phyloP scores from a whole-genome alignment of 92 coral and sea anemone genomes.

The Blastomussa wellsi region DNA sequence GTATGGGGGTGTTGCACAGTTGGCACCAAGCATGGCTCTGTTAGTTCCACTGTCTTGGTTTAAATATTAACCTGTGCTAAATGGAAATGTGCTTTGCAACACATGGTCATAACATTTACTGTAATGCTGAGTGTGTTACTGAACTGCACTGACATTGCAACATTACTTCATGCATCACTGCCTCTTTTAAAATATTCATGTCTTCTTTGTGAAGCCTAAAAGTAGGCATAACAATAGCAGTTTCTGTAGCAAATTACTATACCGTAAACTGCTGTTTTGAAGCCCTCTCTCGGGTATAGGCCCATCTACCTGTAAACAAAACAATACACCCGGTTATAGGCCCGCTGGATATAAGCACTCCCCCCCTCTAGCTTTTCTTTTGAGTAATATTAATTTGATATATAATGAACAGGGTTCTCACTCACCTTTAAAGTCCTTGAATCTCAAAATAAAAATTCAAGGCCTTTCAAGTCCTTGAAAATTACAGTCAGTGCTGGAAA shows the following conservation, averaged over 20 bases:
- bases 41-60: slow-evolving; percentile 46
- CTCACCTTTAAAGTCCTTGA: too few relatives aligned
- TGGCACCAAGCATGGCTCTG: slow-evolving; percentile 47
- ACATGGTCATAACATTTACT: slow-evolving; percentile 54
- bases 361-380: too few relatives aligned
- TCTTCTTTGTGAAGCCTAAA: neutral
- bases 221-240: neutral
- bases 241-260: neutral
- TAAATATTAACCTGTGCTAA: slow-evolving; percentile 37
- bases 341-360: too few relatives aligned
- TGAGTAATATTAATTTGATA: too few relatives aligned
- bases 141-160: slow-evolving; percentile 48
- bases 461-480: too few relatives aligned
- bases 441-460: too few relatives aligned
- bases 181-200: neutral
- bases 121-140: slow-evolving; percentile 70
- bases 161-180: neutral
- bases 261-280: too few relatives aligned
- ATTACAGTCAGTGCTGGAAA: too few relatives aligned
- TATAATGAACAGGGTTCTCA: too few relatives aligned
- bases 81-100: slow-evolving; percentile 69
- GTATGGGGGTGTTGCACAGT: slow-evolving; percentile 31
- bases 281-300: too few relatives aligned
- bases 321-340: too few relatives aligned
- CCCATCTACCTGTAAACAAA: too few relatives aligned